Evolutionary conservation across 1,140 invertebrate species (phyloP), one percentile per base, ranked within the genome.

Genomic region (Heterodera carotae): DNA sequence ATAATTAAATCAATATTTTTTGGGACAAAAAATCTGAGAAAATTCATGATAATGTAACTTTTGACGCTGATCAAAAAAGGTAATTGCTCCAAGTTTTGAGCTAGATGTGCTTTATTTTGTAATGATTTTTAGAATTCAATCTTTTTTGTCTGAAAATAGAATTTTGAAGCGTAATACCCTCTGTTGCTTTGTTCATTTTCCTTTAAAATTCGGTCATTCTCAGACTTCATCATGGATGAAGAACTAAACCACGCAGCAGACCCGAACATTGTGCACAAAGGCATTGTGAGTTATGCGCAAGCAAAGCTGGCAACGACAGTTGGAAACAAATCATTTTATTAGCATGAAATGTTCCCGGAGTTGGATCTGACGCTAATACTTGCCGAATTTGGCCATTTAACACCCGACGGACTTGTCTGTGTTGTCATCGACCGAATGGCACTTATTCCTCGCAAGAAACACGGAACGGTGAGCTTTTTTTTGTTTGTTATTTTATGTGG

Each of bases 331-430:
- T 56, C 22, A 22, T 22, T 56, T 56, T 12, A 18, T 5, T 48
- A 77, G 77, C 25, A 67, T 34, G 76, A 77, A 18, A 77, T 78
- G 76, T 78, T 78, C n/a, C 56, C 76, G 25, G 60, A 78, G 31
- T 79, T 79, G 25, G 77, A 78, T 22, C 25, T 78, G 0, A 60
- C 60, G n/a, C 27, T 39, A 56, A 48, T 56, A 27, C 27, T 79
- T 4, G 18, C 33, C 22, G n/a, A 79, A 7, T 56, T 36, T 69
- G 73, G 77, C 15, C 71, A 78, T 60, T 12, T 77, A 27, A 34
- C 31, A 39, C 60, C 75, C 18, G 76, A 78, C 2, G 48, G 27
- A 22, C 29, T 78, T 22, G 76, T 62, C 33, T 25, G 31, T 10
- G 15, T 62, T 39, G 69, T 78, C n/a, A 53, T 78, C n/a, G 76